Percentiles rank a stretch among this genome's conserved stretches.
Conservation (phyloP, 2,113 vertebrate genomes). For the Toxostoma redivivum region DNA sequence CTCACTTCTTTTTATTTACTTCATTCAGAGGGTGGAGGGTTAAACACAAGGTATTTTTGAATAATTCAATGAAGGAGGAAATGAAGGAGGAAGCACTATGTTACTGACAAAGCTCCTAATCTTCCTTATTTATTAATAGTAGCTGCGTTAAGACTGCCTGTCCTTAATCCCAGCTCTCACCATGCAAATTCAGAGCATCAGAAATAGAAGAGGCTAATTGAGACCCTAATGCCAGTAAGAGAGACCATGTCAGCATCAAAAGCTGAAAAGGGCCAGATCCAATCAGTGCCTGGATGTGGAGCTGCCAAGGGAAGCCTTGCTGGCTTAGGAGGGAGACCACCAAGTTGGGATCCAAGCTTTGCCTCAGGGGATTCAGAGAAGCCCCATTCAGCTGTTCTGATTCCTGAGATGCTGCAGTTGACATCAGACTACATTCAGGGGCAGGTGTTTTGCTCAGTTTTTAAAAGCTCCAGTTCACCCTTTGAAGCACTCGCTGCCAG, state of each 20-base stretch:
- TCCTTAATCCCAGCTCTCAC: conserved; percentile 60
- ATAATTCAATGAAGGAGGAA: conserved; percentile 69
- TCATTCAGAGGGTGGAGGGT: conserved; percentile 32
- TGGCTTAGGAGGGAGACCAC: neutral
- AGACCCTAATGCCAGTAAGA: conserved; percentile 29
- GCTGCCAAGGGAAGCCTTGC: neutral
- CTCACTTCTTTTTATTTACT: conserved; percentile 59
- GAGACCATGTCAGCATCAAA: neutral
- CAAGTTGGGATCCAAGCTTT: neutral
- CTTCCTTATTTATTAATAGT: conserved; percentile 69
- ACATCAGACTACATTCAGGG: neutral
- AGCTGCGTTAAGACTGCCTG: conserved; percentile 37
- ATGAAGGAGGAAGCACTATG: conserved; percentile 55
- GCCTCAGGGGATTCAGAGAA: neutral
- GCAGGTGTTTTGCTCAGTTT: neutral
- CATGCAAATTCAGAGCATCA: conserved; percentile 28
- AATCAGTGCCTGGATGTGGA: neutral
- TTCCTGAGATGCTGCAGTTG: neutral
- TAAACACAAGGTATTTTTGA: conserved; percentile 46
- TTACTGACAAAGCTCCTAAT: conserved; percentile 65
- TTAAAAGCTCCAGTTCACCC: neutral
- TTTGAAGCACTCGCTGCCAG: neutral
- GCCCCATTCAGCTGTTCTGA: neutral
- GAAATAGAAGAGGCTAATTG: conserved; percentile 59
- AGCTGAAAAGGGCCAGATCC: neutral